Percentiles rank a stretch among this genome's conserved stretches.
These are phyloP conservation scores for Altica lythri DNA, from an alignment of 2,888 invertebrate species.

Conservation along the genomic window DNA sequence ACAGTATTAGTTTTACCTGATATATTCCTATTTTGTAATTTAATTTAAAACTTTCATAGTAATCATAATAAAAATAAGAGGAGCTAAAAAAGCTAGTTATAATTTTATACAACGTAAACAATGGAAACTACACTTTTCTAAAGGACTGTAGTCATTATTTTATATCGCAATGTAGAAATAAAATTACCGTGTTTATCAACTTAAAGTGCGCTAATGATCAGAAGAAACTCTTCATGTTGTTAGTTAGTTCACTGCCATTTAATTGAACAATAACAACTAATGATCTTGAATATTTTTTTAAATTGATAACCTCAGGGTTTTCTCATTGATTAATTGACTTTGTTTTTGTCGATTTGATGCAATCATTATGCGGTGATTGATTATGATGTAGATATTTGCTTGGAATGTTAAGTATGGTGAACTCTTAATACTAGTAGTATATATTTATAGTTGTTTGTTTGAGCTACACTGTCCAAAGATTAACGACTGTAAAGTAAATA, in stretches of 20 bases:
- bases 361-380: slow-evolving; percentile 25
- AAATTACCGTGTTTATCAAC: too few relatives aligned
- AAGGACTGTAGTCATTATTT: too few relatives aligned
- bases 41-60: too few relatives aligned
- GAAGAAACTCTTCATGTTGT: neutral
- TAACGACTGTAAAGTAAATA: slow-evolving; percentile 4
- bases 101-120: too few relatives aligned
- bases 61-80: too few relatives aligned
- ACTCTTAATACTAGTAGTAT: slow-evolving; percentile 16
- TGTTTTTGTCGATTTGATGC: slow-evolving; percentile 23
- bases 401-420: slow-evolving; percentile 22
- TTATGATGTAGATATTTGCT: slow-evolving; percentile 26
- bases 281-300: slow-evolving; percentile 22
- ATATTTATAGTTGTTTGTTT: slow-evolving; percentile 16
- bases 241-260: slow-evolving; percentile 5
- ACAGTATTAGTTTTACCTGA: too few relatives aligned
- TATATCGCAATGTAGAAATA: too few relatives aligned
- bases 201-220: neutral
- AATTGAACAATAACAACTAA: slow-evolving; percentile 22
- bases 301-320: slow-evolving; percentile 21
- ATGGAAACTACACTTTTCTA: too few relatives aligned
- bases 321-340: slow-evolving; percentile 20
- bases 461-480: slow-evolving; percentile 8
- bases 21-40: too few relatives aligned
- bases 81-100: too few relatives aligned